These are phyloP conservation scores for Latrodectus hesperus DNA, from an alignment of 2,888 invertebrate genomes.

Conservation along the genomic window DNA sequence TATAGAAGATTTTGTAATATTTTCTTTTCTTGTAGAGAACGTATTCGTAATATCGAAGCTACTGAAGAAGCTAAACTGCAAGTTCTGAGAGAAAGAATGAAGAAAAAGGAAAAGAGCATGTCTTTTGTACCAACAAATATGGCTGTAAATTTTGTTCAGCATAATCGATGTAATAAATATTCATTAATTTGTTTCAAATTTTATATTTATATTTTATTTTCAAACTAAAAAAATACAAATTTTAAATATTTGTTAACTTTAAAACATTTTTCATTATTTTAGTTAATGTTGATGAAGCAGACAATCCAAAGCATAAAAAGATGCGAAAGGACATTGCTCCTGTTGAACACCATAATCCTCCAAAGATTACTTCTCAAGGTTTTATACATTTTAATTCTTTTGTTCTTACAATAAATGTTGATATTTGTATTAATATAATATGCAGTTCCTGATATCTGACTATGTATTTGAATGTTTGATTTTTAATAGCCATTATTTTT, in stretches of 20 bases:
- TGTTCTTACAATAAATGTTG: no score
- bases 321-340: conserved; percentile 75
- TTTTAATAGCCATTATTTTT: no score
- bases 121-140: conserved; percentile 98
- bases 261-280: conserved; percentile 1
- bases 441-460: no score
- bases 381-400: no score
- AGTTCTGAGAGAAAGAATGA: conserved; percentile 89
- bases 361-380: conserved; percentile 10
- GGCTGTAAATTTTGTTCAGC: conserved; percentile 98
- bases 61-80: conserved; percentile 98
- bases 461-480: no score
- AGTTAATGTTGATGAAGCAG: conserved; percentile 90
- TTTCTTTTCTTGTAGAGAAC: conserved; percentile 80
- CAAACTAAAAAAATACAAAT: not conserved
- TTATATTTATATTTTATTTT: not conserved
- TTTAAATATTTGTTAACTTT: not conserved
- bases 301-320: conserved; percentile 78
- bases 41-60: conserved; percentile 98
- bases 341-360: conserved; percentile 7
- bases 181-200: not conserved
- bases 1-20: no score
- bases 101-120: conserved; percentile 89
- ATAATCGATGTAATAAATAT: conserved; percentile 87
- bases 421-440: no score